Base-by-base conservation (phyloP, 2,113 vertebrate genomes). In the Clarias magur region DNA sequence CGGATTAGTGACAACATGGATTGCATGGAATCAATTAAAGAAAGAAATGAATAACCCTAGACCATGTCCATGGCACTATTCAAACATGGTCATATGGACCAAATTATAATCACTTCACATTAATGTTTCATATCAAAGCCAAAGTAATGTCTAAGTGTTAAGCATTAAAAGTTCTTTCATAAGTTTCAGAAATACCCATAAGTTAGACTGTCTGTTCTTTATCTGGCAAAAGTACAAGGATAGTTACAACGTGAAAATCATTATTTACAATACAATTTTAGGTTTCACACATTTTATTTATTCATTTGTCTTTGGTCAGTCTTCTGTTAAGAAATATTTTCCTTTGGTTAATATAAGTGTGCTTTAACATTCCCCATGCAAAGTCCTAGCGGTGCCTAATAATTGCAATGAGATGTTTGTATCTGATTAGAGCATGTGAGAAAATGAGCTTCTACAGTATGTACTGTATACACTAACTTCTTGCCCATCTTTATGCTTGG, bases 341-440 rank as follows among this genome's bases (percentile, higher is more conserved):
- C 62, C 16, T 68, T 68, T 27, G 21, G 4, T 42, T 82, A 16
- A 53, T 27, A 53, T 23, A 60, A 59, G 19, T 65, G 62, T 56
- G 16, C 27, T 54, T 54, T 12, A 82, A 2, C 27, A 56, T 73
- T 23, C 2, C 30, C 59, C 67, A 59, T 73, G 53, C 34, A 82
- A 23, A 17, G 13, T 73, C 34, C 9, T 42, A 60, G 16, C 25
- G 25, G 9, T 57, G 63, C 15, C 12, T 27, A 56, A 15, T 79
- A 79, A 79, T 0, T 79, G 25, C 25, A 78, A 1, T n/a, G 25
- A 12, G 27, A 80, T 38, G 38, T 70, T 1, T 27, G 3, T 23
- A 34, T 56, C n/a, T 38, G n/a, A n/a, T 70, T 48, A 75, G 57
- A 85, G 70, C 68, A 25, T 73, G 21, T 85, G 83, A 42, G 23